A percentile compares a stretch with the other conserved stretches of the same genome.
Conservation (phyloP, 2,113 vertebrate species). For the Seriola dumerili region DNA sequence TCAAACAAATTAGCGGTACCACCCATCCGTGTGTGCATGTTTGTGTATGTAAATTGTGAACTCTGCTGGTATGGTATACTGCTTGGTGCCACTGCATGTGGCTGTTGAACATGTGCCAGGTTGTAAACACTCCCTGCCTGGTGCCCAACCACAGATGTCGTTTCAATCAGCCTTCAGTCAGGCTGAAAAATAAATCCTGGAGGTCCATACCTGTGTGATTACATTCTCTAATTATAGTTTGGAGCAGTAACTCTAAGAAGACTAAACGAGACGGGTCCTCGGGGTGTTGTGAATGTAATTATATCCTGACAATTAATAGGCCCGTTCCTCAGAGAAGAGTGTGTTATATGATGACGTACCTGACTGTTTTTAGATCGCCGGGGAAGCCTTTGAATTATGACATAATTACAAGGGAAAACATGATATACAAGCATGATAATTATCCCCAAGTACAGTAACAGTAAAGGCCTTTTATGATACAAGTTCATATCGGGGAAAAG, state of each 20-base stretch:
- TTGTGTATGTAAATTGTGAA: slow-evolving; percentile 51
- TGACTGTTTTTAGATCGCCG: slow-evolving; percentile 64
- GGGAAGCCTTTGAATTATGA: slow-evolving; percentile 79
- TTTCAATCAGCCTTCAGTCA: slow-evolving; percentile 71
- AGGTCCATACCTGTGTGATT: slow-evolving; percentile 79
- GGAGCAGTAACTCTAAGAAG: slow-evolving; percentile 67
- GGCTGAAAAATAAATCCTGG: slow-evolving; percentile 75
- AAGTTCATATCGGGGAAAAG: slow-evolving; percentile 53
- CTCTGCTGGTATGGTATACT: slow-evolving; percentile 31
- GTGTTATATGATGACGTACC: slow-evolving; percentile 70
- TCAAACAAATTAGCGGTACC: slow-evolving; percentile 51
- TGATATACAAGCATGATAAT: slow-evolving; percentile 75
- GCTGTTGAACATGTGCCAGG: slow-evolving; percentile 67
- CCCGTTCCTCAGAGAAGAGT: slow-evolving; percentile 66
- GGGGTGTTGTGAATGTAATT: slow-evolving; percentile 79
- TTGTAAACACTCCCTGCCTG: slow-evolving; percentile 68
- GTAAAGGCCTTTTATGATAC: slow-evolving; percentile 66
- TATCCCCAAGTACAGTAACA: slow-evolving; percentile 66
- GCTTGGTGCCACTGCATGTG: slow-evolving; percentile 65
- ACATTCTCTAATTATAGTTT: slow-evolving; percentile 79
- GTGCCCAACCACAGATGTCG: slow-evolving; percentile 65
- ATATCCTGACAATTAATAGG: slow-evolving; percentile 81
- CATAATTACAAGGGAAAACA: slow-evolving; percentile 81
- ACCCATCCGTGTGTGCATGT: slow-evolving; percentile 41
- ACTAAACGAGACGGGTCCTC: slow-evolving; percentile 72